Percentiles rank a stretch among this genome's conserved stretches.
phyloP scores from a whole-genome alignment of 2,797 vertebrate species.

The Rhynchonycteris naso region DNA sequence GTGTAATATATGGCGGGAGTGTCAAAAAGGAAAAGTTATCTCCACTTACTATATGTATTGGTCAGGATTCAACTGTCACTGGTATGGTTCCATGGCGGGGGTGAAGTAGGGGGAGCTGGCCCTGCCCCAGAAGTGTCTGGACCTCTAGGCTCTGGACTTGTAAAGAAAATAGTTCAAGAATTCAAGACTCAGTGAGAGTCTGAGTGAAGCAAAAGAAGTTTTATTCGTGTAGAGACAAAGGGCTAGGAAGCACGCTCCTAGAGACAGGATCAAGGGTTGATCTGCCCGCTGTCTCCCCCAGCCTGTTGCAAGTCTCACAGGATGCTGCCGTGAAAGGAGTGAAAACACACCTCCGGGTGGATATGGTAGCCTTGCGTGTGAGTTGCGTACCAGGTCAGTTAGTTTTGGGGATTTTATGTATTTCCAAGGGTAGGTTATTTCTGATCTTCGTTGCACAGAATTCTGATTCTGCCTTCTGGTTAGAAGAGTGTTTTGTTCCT shows the following conservation, averaged over 20 bases:
- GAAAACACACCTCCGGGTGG: not conserved
- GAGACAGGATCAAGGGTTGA: not conserved
- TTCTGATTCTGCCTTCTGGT: not conserved
- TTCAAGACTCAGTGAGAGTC: not conserved
- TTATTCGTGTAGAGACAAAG: not conserved
- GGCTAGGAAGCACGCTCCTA: not conserved
- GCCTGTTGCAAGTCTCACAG: not conserved
- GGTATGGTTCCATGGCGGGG: not conserved
- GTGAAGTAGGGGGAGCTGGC: too few species aligned
- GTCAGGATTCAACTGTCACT: not conserved
- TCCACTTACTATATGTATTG: not conserved
- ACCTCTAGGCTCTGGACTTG: not conserved
- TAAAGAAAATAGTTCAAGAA: not conserved
- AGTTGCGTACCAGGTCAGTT: not conserved
- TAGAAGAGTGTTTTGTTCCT: not conserved
- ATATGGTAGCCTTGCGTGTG: not conserved
- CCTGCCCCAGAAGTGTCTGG: not conserved
- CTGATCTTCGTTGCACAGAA: not conserved
- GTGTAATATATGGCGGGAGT: not conserved
- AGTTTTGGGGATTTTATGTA: not conserved
- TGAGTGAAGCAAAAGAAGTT: not conserved
- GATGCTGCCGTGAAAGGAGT: not conserved
- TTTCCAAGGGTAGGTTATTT: not conserved
- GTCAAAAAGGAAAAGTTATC: constrained; percentile 35
- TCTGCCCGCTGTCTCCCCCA: not conserved